Evolutionary conservation across 2,888 invertebrate genomes (phyloP).

Genomic region (Sisyra terminalis): DNA sequence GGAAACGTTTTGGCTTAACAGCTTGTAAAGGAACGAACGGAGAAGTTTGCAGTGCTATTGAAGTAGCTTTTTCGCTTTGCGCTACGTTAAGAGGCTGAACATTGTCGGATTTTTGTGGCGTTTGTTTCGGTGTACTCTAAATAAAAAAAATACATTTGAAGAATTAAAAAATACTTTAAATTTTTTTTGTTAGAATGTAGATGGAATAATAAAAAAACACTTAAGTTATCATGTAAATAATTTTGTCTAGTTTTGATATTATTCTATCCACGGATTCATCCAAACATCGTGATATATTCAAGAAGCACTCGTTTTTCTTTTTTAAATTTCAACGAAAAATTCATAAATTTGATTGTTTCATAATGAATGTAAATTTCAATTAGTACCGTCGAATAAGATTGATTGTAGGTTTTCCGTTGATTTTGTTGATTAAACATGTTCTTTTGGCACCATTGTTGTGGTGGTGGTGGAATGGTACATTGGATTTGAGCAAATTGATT

Average conservation of each 20-base stretch:
- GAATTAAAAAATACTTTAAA: no score
- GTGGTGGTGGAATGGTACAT: conserved; percentile 13
- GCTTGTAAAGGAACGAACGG: conserved; percentile 39
- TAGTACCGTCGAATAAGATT: background rate
- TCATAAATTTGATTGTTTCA: background rate
- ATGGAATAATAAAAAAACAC: no score
- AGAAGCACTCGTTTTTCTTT: no score
- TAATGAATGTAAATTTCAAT: background rate
- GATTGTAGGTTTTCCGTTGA: conserved; percentile 9
- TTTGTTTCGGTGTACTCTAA: conserved; percentile 6
- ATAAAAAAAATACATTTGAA: no score
- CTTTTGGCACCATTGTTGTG: conserved; percentile 12
- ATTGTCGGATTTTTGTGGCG: background rate
- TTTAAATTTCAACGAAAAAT: no score
- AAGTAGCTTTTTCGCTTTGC: no score
- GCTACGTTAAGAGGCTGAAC: no score
- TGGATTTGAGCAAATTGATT: conserved; percentile 1
- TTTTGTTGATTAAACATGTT: background rate
- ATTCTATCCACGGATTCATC: no score
- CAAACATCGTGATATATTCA: no score
- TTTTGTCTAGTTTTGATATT: no score
- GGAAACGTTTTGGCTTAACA: conserved; percentile 26
- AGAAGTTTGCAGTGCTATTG: conserved; percentile 11
- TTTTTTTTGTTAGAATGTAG: no score
- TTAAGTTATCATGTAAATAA: no score